Base-by-base conservation (phyloP, 2,888 invertebrate genomes). In the Biston betularia region DNA sequence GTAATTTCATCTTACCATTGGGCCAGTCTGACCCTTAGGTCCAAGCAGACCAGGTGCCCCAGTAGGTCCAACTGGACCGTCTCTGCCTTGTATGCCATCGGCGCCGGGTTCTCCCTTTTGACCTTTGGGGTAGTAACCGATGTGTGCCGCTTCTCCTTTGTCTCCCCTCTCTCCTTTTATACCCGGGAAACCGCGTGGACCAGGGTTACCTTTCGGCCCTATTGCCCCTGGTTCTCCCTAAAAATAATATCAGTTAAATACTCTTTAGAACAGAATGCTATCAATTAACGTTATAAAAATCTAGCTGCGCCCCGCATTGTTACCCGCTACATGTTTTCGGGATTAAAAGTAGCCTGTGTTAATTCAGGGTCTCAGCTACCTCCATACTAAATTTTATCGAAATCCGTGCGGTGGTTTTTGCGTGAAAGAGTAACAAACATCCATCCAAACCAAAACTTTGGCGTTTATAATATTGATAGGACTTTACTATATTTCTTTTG, bases 31-130 rank as follows among this genome's bases (percentile, higher is more conserved):
- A 71, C 97, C 97, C 81, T 94, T 95, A 0, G 89, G 82, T 59
- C 97, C 97, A 40, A 84, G 72, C 24, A 89, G 81, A 11, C 97
- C 96, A 5, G 85, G 76, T n/a, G 90, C 93, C 44, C 97, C 97
- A 49, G 92, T 79, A 0, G 94, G 94, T 4, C 97, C 97, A 6
- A 95, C 94, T 46, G 94, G 89, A 12, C 97, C 97, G 10, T 94
- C 90, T 9, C 90, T 88, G 49, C 97, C 97, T 75, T 93, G 94
- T 56, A 95, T 95, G 50, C 98, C 98, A 78, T 96, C 95, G 46
- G 94, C 88, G 56, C 98, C 97, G 5, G 96, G 96, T 86, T 98
- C 97, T 83, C 98, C 98, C 81, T 98, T 98, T 83, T 97, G 96
- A 45, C 98, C 98, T 85, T 97, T 97, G 0, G 95, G 93, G 75